These are phyloP conservation scores for Stercorarius parasiticus DNA, from an alignment of 2,113 vertebrate species.

Conservation along the genomic window DNA sequence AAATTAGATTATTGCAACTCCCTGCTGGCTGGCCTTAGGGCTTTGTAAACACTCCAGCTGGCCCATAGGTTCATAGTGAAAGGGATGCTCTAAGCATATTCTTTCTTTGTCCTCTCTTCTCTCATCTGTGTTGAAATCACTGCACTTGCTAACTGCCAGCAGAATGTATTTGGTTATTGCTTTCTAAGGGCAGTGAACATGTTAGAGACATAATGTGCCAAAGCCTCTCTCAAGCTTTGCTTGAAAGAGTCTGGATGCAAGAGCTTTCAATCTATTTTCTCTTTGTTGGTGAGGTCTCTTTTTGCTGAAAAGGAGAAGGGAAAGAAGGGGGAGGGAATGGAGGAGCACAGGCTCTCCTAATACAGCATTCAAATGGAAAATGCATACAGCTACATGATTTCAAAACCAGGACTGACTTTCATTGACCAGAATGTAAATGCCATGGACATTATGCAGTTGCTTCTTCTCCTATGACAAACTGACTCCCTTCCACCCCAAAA, in stretches of 20 bases:
- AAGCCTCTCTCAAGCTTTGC: constrained; percentile 55
- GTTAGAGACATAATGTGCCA: constrained; percentile 49
- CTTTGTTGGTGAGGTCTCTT: constrained; percentile 44
- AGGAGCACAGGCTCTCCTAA: neutral
- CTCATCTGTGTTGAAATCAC: constrained; percentile 61
- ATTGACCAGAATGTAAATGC: neutral
- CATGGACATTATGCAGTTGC: neutral
- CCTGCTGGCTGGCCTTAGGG: constrained; percentile 72
- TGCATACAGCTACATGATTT: neutral
- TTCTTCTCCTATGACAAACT: neutral
- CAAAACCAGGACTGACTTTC: neutral
- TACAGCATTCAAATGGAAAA: constrained; percentile 42
- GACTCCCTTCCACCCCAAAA: neutral
- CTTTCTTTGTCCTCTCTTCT: constrained; percentile 51
- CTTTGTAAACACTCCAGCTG: constrained; percentile 77
- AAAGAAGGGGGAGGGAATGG: neutral
- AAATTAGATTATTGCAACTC: constrained; percentile 81
- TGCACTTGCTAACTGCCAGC: constrained; percentile 63
- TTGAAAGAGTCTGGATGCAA: constrained; percentile 51
- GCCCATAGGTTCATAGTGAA: constrained; percentile 67
- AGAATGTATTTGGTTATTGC: constrained; percentile 62
- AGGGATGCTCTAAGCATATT: constrained; percentile 68
- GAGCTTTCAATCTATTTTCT: constrained; percentile 54
- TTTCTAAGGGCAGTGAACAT: constrained; percentile 66
- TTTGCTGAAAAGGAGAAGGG: constrained; percentile 48